Base-by-base conservation (phyloP, 2,888 invertebrate genomes). In the Lasioglossum leucozonium region DNA sequence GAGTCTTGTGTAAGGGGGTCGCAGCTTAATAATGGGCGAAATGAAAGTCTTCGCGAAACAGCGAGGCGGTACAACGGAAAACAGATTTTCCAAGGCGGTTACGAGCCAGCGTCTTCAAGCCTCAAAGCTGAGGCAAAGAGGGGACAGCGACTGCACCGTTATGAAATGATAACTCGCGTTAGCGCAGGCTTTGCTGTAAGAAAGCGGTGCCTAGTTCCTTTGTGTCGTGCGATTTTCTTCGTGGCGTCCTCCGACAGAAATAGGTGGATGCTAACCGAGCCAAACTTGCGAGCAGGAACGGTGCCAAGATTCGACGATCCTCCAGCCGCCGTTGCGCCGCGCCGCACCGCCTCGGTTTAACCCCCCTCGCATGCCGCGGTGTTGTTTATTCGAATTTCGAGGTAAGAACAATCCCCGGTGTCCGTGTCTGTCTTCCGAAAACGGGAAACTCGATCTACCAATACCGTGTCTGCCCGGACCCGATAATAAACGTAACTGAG, bases 251-350 rank as follows among this genome's bases (percentile, higher is more conserved):
- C 82, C 81, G 67, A 30, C 37, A 78, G 67, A 74, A 76, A 77
- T 77, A 80, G 77, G 55, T 55, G 67, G 79, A 90, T 81, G 55
- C 67, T 76, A 73, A 79, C 75, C 80, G 77, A 84, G 82, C 77
- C 83, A 73, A 84, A 84, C 85, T 62, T 85, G 83, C 79, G 81
- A 79, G 79, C 82, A 91, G 91, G 86, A 92, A 90, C 92, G 90
- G 92, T 93, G 93, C 94, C 93, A 93, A 93, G 92, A 91, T 92
- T 93, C 90, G 87, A 90, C 90, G 88, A 91, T 91, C 86, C 87
- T 88, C 82, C 84, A 34, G 58, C 26, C 58, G 58, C 1, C 34
- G n/a, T n/a, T n/a, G n/a, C 26, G 58, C 58, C 13, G 4, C 42
- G 13, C 13, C 11, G 44, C n/a, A n/a, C 69, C 79, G 40, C 79